Percentiles rank a stretch among this genome's conserved stretches.
Evolutionary conservation across 2,888 invertebrate species (phyloP).

Genomic region (Odontothrips loti): DNA sequence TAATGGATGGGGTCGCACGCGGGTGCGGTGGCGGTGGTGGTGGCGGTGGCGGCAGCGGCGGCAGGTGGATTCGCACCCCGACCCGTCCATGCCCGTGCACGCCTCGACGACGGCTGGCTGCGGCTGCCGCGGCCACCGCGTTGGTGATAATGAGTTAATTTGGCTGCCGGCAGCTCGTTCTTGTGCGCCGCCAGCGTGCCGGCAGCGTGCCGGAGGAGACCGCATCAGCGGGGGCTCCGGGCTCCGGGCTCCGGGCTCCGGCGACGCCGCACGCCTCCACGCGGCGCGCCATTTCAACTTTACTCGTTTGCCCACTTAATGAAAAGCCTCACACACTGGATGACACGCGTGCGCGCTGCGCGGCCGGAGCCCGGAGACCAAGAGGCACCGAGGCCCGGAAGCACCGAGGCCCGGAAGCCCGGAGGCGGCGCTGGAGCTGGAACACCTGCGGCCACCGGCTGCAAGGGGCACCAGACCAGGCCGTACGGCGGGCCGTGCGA

Average conservation of each 20-base stretch:
- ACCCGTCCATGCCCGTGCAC: not conserved
- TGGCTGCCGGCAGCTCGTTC: not conserved
- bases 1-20: too few relatives aligned
- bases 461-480: too few relatives aligned
- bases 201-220: not conserved
- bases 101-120: not conserved
- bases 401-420: too few relatives aligned
- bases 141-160: slow-evolving; percentile 2
- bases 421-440: too few relatives aligned
- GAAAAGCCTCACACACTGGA: not conserved
- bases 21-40: too few relatives aligned
- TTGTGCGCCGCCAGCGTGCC: not conserved
- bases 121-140: not conserved
- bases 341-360: not conserved
- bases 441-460: too few relatives aligned
- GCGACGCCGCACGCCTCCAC: slow-evolving; percentile 2
- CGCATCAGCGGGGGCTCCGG: not conserved
- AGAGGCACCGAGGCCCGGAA: too few relatives aligned
- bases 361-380: not conserved
- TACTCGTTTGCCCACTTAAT: slow-evolving; percentile 19
- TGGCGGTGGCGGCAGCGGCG: too few relatives aligned
- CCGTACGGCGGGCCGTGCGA: too few relatives aligned
- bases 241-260: not conserved
- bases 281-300: slow-evolving; percentile 17
- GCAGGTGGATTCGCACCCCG: not conserved